These are phyloP conservation scores for Lepidurus arcticus DNA, from an alignment of 1,140 invertebrate species.

Conservation along the genomic window DNA sequence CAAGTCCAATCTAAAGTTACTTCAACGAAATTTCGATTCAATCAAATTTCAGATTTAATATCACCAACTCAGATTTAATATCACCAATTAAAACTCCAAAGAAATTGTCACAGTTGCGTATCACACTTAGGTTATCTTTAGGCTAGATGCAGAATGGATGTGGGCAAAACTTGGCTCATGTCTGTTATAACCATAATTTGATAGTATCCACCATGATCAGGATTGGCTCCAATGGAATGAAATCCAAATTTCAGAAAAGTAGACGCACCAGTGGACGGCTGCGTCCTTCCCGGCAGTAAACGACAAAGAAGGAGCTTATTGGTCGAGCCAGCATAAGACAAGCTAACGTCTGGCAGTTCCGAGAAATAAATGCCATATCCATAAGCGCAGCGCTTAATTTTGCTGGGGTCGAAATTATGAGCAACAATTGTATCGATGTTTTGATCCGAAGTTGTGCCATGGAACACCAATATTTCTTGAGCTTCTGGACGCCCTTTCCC, in stretches of 20 bases:
- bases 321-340: background rate
- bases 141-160: slow-evolving; percentile 24
- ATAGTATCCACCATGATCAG: background rate
- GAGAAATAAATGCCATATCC: slow-evolving; percentile 32
- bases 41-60: too few species aligned
- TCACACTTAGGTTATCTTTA: background rate
- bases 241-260: background rate
- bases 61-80: too few species aligned
- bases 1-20: too few species aligned
- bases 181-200: slow-evolving; percentile 29
- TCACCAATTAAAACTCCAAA: too few species aligned
- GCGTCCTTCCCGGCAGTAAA: slow-evolving; percentile 28
- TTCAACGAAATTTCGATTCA: too few species aligned
- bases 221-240: slow-evolving; percentile 8
- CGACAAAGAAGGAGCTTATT: slow-evolving; percentile 27
- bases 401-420: slow-evolving; percentile 6
- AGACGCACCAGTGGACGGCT: background rate
- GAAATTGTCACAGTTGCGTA: too few species aligned
- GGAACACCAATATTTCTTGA: slow-evolving; percentile 26
- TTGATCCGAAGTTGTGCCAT: slow-evolving; percentile 26
- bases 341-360: slow-evolving; percentile 25
- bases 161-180: slow-evolving; percentile 28
- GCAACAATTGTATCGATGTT: slow-evolving; percentile 31
- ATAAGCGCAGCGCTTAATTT: slow-evolving; percentile 22
- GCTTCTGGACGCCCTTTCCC: background rate